Percentiles rank a stretch among this genome's conserved stretches.
phyloP scores from a whole-genome alignment of 2,113 vertebrate species.

The Glaucomys volans region DNA sequence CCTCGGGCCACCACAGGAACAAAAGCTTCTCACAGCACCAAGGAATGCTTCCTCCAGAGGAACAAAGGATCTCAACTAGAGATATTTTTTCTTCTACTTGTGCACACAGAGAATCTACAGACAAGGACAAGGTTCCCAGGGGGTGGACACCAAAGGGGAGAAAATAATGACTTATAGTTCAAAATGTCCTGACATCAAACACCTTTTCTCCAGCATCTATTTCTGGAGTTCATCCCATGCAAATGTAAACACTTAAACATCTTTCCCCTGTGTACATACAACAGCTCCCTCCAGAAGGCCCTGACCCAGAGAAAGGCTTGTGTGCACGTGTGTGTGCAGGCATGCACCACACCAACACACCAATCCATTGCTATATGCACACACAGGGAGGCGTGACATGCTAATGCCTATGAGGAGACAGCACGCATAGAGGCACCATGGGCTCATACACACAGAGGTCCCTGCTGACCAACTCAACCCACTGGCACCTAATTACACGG shows the following conservation, averaged over 20 bases:
- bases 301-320: background rate
- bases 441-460: too few species aligned
- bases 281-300: background rate
- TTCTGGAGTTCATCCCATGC: constrained; percentile 9
- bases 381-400: fast-evolving
- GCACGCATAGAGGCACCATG: too few species aligned
- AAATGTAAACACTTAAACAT: background rate
- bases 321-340: background rate
- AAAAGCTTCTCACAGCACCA: constrained; percentile 55
- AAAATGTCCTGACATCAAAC: constrained; percentile 41
- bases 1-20: constrained; percentile 58
- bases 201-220: constrained; percentile 20
- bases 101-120: background rate
- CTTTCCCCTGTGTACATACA: background rate
- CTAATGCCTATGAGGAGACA: background rate
- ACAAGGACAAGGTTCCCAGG: constrained; percentile 26
- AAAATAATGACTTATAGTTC: constrained; percentile 46
- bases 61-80: constrained; percentile 60
- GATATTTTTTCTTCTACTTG: constrained; percentile 27
- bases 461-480: background rate
- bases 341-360: background rate
- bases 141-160: background rate
- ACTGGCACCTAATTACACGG: background rate
- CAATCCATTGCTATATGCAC: too few species aligned
- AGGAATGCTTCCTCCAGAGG: constrained; percentile 44